Base-by-base conservation (phyloP, 2,888 invertebrate genomes). In the Philereme transversata region DNA sequence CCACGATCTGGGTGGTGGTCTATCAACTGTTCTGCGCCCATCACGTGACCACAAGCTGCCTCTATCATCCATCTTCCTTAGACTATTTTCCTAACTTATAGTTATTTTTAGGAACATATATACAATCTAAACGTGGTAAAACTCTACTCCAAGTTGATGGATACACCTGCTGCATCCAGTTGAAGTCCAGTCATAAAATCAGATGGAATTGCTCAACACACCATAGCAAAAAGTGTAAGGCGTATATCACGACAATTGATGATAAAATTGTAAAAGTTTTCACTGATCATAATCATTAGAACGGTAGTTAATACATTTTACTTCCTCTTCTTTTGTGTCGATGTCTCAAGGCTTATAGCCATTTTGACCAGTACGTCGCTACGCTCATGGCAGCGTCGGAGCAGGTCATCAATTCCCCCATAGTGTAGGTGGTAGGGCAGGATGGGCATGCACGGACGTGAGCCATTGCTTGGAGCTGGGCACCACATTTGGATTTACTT, bases 131-230 rank as follows among this genome's bases (percentile, higher is more conserved):
- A 6, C 73, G 74, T 0, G 82, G 81, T 0, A 81, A 72, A 43
- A 70, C 65, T 0, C 58, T 81, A 6, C 57, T 74, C 4, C 64
- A 68, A 5, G 53, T 81, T 0, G 63, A 64, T 0, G 76, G 76
- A 0, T 82, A 64, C 57, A 83, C 76, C 0, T 80, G 72, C 56
- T 67, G 60, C 51, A 41, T 58, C 4, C 66, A 71, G 5, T n/a
- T 10, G 10, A 56, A 8, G 34, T 5, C 7, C 9, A 41, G 43
- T 10, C 10, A 34, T 5, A 68, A 56, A 22, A 64, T 36, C 0
- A 55, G 68, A 2, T 73, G 73, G 72, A 44, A 62, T 0, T 80
- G 80, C 38, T 75, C 79, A 1, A 75, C 75, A 0, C 71, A 79
- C 47, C 58, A 58, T 45, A 54, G 48, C 10, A 76, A 64, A 33